Percentiles rank a stretch among this genome's conserved stretches.
Conservation (phyloP, 2,888 invertebrate species). For the Meteorus colon region DNA sequence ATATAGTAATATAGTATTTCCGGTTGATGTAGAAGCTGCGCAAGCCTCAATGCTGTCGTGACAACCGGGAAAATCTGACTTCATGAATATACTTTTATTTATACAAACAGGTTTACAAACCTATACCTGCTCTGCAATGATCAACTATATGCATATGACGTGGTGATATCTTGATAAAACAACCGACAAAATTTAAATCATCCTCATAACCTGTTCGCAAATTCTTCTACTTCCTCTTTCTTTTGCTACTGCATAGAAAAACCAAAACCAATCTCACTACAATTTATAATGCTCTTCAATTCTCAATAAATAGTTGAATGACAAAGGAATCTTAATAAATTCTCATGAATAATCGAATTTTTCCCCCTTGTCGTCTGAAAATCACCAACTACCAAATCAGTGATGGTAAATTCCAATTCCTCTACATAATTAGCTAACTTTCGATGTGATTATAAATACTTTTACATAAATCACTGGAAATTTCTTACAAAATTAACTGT, state of each 20-base stretch:
- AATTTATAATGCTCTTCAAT: too few species aligned
- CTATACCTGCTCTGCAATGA: background rate
- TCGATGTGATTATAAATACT: background rate
- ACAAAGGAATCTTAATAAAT: too few species aligned
- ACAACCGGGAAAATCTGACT: slow-evolving; percentile 9
- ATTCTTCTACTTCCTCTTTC: too few species aligned
- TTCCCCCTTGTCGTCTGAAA: too few species aligned
- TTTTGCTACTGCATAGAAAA: too few species aligned
- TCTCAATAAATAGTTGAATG: too few species aligned
- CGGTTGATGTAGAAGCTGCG: slow-evolving; percentile 14
- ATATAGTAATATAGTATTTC: slow-evolving; percentile 30
- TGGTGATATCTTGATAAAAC: background rate
- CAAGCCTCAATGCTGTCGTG: slow-evolving; percentile 6
- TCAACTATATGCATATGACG: background rate
- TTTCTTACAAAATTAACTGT: slow-evolving; percentile 44
- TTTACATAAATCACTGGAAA: background rate
- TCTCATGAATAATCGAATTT: too few species aligned
- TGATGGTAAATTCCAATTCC: too few species aligned
- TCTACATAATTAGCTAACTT: background rate
- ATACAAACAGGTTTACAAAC: background rate
- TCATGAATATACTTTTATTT: background rate
- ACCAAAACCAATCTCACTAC: too few species aligned
- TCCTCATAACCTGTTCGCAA: too few species aligned
- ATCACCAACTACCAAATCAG: too few species aligned
- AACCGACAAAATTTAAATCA: too few species aligned